Percentiles rank a stretch among this genome's conserved stretches.
Conservation (phyloP, 1,140 invertebrate genomes). For the Caerostris darwini region DNA sequence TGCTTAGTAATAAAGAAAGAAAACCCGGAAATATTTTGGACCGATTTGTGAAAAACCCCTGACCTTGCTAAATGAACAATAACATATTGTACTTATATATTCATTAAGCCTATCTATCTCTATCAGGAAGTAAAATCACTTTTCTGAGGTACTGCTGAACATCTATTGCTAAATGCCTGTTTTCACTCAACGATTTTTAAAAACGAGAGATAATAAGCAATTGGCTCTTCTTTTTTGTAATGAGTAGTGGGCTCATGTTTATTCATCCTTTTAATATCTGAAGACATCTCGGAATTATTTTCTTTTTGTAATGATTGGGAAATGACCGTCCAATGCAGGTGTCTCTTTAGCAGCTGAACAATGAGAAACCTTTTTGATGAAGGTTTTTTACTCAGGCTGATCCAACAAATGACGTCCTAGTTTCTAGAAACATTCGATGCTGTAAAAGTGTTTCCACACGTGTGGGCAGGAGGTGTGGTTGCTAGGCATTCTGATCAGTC, state of each 20-base stretch:
- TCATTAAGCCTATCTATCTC: background rate
- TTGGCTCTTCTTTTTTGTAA: background rate
- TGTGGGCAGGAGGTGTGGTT: background rate
- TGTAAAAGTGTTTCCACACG: constrained; percentile 32
- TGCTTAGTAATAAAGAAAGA: too few relatives aligned
- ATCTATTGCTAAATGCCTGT: background rate
- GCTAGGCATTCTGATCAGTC: background rate
- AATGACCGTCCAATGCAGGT: background rate
- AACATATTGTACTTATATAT: background rate
- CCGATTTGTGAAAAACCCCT: background rate
- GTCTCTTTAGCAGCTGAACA: background rate
- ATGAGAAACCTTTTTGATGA: background rate
- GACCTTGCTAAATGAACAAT: background rate
- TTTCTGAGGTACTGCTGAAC: background rate
- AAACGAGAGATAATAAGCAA: background rate
- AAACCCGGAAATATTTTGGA: too few relatives aligned
- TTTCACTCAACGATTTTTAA: background rate
- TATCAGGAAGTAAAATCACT: background rate
- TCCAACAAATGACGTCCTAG: background rate
- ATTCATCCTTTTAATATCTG: background rate
- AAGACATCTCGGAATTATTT: background rate
- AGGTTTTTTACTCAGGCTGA: background rate
- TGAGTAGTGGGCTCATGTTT: background rate
- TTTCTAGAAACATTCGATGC: background rate
- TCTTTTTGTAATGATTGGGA: background rate